Conservation (phyloP, 2,888 invertebrate species). For the Drosophila rubida region DNA sequence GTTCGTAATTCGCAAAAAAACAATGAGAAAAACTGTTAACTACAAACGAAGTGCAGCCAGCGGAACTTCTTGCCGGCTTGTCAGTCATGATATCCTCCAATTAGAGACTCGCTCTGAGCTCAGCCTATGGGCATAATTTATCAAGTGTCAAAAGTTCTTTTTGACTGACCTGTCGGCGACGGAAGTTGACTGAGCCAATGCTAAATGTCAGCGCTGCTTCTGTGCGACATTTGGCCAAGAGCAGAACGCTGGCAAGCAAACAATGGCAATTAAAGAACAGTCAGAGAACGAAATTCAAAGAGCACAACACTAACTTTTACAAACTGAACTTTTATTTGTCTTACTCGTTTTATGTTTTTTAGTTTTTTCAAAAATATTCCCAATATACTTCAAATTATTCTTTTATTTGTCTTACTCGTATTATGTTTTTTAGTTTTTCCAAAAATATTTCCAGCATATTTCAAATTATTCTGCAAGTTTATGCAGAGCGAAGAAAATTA, state of each 20-base stretch:
- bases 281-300: background rate
- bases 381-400: no score
- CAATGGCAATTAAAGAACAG: background rate
- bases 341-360: background rate
- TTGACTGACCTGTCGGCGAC: conserved; percentile 28
- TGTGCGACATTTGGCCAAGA: background rate
- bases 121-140: conserved; percentile 41
- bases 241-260: background rate
- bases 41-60: background rate
- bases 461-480: no score
- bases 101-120: conserved; percentile 31
- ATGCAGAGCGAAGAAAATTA: no score
- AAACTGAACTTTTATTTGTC: background rate
- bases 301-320: background rate
- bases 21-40: background rate
- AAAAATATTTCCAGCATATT: no score
- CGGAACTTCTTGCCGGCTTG: conserved; percentile 13
- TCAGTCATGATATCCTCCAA: conserved; percentile 50
- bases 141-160: conserved; percentile 49
- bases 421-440: no score
- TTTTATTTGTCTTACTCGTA: no score
- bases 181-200: conserved; percentile 23
- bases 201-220: conserved; percentile 15
- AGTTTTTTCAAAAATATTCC: no score
- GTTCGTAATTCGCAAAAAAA: conserved; percentile 59